phyloP scores from a whole-genome alignment of 2,888 invertebrate genomes.

The Tupiocoris notatus region DNA sequence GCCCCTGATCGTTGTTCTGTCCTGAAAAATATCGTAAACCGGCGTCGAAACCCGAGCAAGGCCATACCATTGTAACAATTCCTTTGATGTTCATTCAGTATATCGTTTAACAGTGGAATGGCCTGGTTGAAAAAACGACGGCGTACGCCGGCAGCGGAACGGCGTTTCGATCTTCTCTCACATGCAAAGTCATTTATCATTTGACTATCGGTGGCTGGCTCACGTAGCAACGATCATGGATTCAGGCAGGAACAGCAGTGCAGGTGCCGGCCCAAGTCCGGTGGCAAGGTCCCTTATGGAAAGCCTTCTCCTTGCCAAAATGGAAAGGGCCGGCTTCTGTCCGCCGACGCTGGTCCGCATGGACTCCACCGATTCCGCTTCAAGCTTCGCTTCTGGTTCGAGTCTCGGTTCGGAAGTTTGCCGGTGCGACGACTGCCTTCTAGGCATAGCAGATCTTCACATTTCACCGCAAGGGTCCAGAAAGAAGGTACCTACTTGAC shows the following conservation, averaged over 20 bases:
- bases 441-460: constrained; percentile 71
- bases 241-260: constrained; percentile 3
- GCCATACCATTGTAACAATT: neutral
- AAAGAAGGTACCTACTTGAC: constrained; percentile 63
- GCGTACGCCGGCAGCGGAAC: neutral
- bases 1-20: no score
- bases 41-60: neutral
- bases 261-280: constrained; percentile 36
- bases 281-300: constrained; percentile 77
- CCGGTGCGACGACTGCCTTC: constrained; percentile 77
- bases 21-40: no score
- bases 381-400: constrained; percentile 46
- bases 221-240: constrained; percentile 5
- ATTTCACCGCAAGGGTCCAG: constrained; percentile 55
- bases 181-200: no score
- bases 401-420: constrained; percentile 66
- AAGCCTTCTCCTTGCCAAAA: constrained; percentile 74
- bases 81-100: neutral
- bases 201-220: no score
- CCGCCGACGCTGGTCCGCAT: constrained; percentile 62
- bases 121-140: neutral
- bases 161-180: neutral
- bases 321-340: constrained; percentile 66
- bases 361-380: constrained; percentile 67
- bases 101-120: neutral